Base-by-base conservation (phyloP, 1,140 invertebrate genomes). In the Pristionchus pacificus region DNA sequence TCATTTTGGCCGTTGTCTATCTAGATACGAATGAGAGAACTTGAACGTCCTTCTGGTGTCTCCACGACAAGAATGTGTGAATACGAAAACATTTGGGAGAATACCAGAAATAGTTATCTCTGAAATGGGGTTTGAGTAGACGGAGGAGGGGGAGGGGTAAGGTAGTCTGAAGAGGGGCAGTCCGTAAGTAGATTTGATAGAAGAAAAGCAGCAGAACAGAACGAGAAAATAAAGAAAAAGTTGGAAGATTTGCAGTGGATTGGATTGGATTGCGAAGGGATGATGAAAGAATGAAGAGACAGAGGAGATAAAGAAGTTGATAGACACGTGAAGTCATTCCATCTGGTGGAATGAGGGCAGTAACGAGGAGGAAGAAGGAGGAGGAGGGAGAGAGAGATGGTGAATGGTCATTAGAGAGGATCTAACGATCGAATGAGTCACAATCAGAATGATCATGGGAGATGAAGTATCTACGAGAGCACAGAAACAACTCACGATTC, bases 151-250 rank as follows among this genome's bases (percentile, higher is more conserved):
- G 28, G 59, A 60, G 59, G 19, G 59, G 19, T n/a, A n/a, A 60
- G 28, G 59, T 10, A 28, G 59, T 2, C 28, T 60, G 59, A 3
- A 27, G 63, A 30, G 32, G 24, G 25, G 60, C 2, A 13, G 60
- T 25, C 32, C 59, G 65, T 57, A 66, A 57, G 65, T 66, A 66
- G 65, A 66, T 58, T 66, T 66, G 65, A 66, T n/a, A n/a, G n/a
- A n/a, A n/a, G n/a, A n/a, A n/a, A n/a, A n/a, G n/a, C n/a, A n/a
- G n/a, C n/a, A n/a, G n/a, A n/a, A n/a, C n/a, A n/a, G n/a, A n/a
- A n/a, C n/a, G n/a, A n/a, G n/a, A n/a, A n/a, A n/a, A n/a, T n/a
- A n/a, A n/a, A n/a, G n/a, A n/a, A n/a, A n/a, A n/a, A n/a, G n/a
- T n/a, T n/a, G 59, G 57, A 58, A 57, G 65, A 57, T 29, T 57